Evolutionary conservation across 2,113 vertebrate genomes (phyloP).

Genomic region (Notechis scutatus): DNA sequence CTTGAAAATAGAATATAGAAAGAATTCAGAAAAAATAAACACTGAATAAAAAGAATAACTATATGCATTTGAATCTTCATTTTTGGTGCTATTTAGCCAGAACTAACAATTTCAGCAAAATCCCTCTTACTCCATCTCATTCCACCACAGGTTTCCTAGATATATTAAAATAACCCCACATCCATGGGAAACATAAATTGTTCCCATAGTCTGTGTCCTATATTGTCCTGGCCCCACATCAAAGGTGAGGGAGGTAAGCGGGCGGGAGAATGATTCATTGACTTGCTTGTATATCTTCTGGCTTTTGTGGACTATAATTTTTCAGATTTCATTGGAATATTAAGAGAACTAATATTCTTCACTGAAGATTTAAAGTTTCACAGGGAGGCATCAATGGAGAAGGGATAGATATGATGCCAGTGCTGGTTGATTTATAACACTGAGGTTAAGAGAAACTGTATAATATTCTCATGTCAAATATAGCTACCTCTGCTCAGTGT

Average conservation of each 20-base stretch:
- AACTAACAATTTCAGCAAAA: not conserved
- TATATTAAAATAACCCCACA: not conserved
- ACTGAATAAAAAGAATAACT: not conserved
- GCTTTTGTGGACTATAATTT: not conserved
- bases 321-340: constrained; percentile 3
- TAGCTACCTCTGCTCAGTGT: not conserved
- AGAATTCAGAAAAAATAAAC: not conserved
- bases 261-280: not conserved
- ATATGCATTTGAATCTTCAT: not conserved
- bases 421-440: not conserved
- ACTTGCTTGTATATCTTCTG: not conserved
- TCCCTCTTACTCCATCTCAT: not conserved
- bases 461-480: not conserved
- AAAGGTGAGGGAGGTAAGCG: not conserved
- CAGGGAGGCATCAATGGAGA: not conserved
- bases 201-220: not conserved
- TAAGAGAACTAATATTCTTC: not conserved
- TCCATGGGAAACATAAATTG: not conserved
- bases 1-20: not conserved
- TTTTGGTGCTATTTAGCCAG: not conserved
- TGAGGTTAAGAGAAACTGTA: not conserved
- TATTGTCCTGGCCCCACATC: not conserved
- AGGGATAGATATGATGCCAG: not conserved
- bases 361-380: not conserved
- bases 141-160: not conserved